These are phyloP conservation scores for Notoglanidium macrostoma DNA, from an alignment of 2,797 vertebrate genomes.

Conservation along the genomic window DNA sequence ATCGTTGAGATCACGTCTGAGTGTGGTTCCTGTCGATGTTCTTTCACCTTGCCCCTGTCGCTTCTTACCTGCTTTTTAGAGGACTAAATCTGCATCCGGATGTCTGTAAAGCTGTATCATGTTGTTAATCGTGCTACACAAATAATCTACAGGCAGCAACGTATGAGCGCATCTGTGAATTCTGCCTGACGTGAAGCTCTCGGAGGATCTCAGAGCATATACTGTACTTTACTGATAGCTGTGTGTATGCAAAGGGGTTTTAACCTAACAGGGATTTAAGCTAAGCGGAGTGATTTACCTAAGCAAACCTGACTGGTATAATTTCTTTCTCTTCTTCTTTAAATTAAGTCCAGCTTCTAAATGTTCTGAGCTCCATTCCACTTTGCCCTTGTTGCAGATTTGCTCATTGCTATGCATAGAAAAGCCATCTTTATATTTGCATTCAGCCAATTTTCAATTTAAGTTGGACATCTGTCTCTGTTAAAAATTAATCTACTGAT, in stretches of 20 bases:
- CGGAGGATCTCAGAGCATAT: too few relatives aligned
- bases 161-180: neutral
- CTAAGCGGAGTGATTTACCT: slow-evolving; percentile 29
- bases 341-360: slow-evolving; percentile 59
- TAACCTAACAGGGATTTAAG: neutral
- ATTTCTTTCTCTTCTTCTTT: slow-evolving; percentile 41
- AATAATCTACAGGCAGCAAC: neutral
- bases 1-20: neutral
- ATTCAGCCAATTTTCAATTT: slow-evolving; percentile 76
- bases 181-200: neutral
- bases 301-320: slow-evolving; percentile 37
- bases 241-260: neutral
- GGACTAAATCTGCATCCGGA: neutral
- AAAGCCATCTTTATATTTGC: slow-evolving; percentile 73
- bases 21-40: neutral
- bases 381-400: slow-evolving; percentile 69
- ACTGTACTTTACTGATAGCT: neutral
- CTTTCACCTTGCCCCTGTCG: neutral
- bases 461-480: slow-evolving; percentile 78
- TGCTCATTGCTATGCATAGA: slow-evolving; percentile 78
- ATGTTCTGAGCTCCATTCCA: slow-evolving; percentile 61
- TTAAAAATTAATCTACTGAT: slow-evolving; percentile 74
- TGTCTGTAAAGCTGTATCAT: neutral
- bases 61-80: neutral
- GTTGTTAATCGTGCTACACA: neutral